Evolutionary conservation across 1,140 invertebrate species (phyloP).

Genomic region (Aphaenogaster rudis): DNA sequence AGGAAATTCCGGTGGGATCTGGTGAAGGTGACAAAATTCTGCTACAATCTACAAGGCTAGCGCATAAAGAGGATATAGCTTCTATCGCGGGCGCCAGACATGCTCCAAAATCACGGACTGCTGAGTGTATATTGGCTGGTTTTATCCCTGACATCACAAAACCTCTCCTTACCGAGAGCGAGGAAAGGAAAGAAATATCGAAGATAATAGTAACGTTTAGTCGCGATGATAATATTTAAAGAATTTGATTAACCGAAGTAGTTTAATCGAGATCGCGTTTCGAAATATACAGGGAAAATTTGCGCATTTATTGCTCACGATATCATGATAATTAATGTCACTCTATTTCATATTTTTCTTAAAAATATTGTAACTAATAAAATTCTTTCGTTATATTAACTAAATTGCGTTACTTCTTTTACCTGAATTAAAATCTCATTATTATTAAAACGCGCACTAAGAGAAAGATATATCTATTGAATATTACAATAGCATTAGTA

Average conservation of each 20-base stretch:
- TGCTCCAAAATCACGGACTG: slow-evolving; percentile 23
- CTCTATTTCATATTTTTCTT: not conserved
- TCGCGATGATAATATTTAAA: not conserved
- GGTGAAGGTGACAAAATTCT: slow-evolving; percentile 58
- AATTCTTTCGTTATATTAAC: not conserved
- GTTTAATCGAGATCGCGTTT: not conserved
- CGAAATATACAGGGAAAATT: not conserved
- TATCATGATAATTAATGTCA: not conserved
- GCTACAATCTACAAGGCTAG: slow-evolving; percentile 44
- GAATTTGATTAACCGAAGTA: not conserved
- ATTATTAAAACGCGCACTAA: not conserved
- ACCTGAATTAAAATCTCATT: slow-evolving; percentile 12
- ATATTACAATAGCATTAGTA: not conserved
- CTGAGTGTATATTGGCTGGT: slow-evolving; percentile 29
- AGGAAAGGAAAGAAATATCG: not conserved
- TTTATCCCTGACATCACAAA: slow-evolving; percentile 39
- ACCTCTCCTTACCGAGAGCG: not conserved
- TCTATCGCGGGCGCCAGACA: slow-evolving; percentile 18
- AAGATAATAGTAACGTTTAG: not conserved
- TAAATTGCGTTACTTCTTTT: not conserved
- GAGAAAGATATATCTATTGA: not conserved
- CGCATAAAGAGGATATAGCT: slow-evolving; percentile 40
- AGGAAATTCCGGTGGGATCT: slow-evolving; percentile 34
- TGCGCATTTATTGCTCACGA: not conserved
- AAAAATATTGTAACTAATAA: not conserved